Conservation (phyloP, 1,140 invertebrate genomes). For the Drosophila elegans region DNA sequence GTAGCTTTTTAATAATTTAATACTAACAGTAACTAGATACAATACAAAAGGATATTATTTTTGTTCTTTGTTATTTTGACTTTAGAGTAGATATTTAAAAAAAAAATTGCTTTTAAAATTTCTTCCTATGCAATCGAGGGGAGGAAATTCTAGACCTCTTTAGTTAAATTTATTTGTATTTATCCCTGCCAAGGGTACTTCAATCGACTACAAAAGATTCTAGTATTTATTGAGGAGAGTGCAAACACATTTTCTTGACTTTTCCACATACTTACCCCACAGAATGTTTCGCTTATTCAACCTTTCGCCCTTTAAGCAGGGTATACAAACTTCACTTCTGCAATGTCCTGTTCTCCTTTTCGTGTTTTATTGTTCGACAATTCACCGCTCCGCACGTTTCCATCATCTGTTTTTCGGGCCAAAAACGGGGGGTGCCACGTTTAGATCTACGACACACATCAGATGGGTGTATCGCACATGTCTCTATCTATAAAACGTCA, state of each 20-base stretch:
- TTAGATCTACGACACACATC: constrained; percentile 54
- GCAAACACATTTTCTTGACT: constrained; percentile 28
- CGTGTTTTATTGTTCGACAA: constrained; percentile 74
- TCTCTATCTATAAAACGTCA: constrained; percentile 81
- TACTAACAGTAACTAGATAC: too few species aligned
- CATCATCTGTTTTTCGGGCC: constrained; percentile 37
- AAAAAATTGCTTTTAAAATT: too few species aligned
- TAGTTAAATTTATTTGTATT: neutral
- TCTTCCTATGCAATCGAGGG: neutral
- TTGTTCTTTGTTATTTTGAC: too few species aligned
- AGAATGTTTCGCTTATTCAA: constrained; percentile 23
- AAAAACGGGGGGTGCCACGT: constrained; percentile 17
- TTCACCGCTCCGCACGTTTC: constrained; percentile 31
- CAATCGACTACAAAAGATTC: constrained; percentile 35
- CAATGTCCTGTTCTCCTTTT: constrained; percentile 43
- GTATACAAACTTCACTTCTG: constrained; percentile 54
- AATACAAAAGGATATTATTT: too few species aligned
- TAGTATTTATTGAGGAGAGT: constrained; percentile 28
- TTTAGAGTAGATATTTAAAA: too few species aligned
- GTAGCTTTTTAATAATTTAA: too few species aligned
- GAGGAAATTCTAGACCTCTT: neutral
- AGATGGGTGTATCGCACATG: constrained; percentile 64
- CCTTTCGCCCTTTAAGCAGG: constrained; percentile 35
- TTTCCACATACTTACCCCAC: constrained; percentile 29
- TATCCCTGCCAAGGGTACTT: constrained; percentile 10